Percentiles rank a stretch among this genome's conserved stretches.
Conservation (phyloP, 2,888 invertebrate species). For the Lumbricus terrestris region DNA sequence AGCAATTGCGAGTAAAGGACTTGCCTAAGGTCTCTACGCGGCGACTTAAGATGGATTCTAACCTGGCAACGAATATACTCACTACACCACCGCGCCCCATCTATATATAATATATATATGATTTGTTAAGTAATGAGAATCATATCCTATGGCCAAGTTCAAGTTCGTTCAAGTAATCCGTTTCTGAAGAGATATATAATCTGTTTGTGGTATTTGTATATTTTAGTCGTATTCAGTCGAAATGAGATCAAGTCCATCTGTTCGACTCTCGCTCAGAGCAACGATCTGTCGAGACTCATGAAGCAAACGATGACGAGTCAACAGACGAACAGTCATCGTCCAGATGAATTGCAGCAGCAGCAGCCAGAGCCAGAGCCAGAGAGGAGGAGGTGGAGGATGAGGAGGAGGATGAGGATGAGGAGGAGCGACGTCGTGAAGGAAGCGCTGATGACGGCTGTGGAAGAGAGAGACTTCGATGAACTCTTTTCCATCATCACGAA, state of each 20-base stretch:
- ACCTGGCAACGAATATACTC: too few relatives aligned
- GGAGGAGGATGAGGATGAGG: background rate
- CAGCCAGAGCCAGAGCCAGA: background rate
- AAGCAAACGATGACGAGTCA: too few relatives aligned
- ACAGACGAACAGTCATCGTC: too few relatives aligned
- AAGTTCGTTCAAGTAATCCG: too few relatives aligned
- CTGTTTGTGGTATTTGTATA: background rate
- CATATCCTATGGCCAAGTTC: too few relatives aligned
- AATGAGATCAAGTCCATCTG: slow-evolving; percentile 57
- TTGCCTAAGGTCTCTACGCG: too few relatives aligned
- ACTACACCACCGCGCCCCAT: too few relatives aligned
- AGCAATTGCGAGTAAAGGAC: too few relatives aligned
- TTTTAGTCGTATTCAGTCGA: slow-evolving; percentile 43
- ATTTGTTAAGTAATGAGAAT: too few relatives aligned
- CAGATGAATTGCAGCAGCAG: slow-evolving; percentile 75
- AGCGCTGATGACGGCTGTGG: slow-evolving; percentile 86
- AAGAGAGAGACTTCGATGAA: slow-evolving; percentile 84
- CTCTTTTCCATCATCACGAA: slow-evolving; percentile 84
- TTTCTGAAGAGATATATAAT: background rate
- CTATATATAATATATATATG: too few relatives aligned
- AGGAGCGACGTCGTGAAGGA: slow-evolving; percentile 66
- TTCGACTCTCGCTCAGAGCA: slow-evolving; percentile 62
- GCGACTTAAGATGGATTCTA: too few relatives aligned
- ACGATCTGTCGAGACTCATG: slow-evolving; percentile 64
- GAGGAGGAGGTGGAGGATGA: background rate